Evolutionary conservation across 2,888 invertebrate genomes (phyloP).

Genomic region (Heliconius erato): DNA sequence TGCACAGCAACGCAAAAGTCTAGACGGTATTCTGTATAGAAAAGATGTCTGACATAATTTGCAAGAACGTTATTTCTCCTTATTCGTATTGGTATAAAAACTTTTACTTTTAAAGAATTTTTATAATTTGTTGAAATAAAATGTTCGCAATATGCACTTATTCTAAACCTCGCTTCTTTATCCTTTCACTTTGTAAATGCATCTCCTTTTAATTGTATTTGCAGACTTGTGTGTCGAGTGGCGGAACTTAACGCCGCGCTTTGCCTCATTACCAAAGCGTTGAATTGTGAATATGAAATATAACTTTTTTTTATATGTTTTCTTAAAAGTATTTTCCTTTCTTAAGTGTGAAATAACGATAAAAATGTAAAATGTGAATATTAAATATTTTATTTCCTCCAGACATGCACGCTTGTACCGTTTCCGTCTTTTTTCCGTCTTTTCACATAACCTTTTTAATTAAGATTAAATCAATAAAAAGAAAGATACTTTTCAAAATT

Average conservation of each 20-base stretch:
- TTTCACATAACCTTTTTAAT: too few relatives aligned
- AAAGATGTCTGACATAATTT: slow-evolving; percentile 21
- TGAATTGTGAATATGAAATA: neutral
- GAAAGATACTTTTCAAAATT: too few relatives aligned
- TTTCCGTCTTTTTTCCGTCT: too few relatives aligned
- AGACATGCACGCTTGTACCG: neutral
- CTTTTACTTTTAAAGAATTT: slow-evolving; percentile 15
- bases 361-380: neutral
- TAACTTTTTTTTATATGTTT: too few relatives aligned
- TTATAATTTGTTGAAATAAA: neutral
- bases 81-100: slow-evolving; percentile 23
- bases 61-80: slow-evolving; percentile 22
- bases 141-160: neutral
- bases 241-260: too few relatives aligned
- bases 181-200: neutral
- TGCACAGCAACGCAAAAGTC: slow-evolving; percentile 16
- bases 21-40: slow-evolving; percentile 25
- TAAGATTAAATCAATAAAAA: too few relatives aligned
- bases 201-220: neutral
- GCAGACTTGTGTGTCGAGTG: too few relatives aligned
- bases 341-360: too few relatives aligned
- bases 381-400: neutral
- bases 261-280: too few relatives aligned
- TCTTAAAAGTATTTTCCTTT: too few relatives aligned
- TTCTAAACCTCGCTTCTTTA: neutral